These are phyloP conservation scores for Tipula confusa DNA, from an alignment of 2,888 invertebrate species.

Conservation along the genomic window DNA sequence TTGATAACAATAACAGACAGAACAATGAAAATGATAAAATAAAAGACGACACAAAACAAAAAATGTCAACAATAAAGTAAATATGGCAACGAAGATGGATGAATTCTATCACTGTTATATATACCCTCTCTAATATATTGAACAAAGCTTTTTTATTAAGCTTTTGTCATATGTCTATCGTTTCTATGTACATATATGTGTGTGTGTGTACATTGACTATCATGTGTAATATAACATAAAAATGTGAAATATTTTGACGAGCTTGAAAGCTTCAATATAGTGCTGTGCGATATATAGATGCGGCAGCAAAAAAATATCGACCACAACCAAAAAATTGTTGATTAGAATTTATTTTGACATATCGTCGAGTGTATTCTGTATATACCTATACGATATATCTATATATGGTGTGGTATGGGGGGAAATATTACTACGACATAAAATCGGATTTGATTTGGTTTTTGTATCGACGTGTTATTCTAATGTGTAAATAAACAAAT, in stretches of 20 bases:
- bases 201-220: background rate
- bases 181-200: background rate
- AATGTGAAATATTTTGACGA: background rate
- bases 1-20: slow-evolving; percentile 3
- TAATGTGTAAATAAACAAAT: background rate
- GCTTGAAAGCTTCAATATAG: background rate
- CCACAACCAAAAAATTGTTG: background rate
- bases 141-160: slow-evolving; percentile 17
- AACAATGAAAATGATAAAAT: slow-evolving; percentile 20
- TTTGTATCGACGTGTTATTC: background rate
- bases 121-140: background rate
- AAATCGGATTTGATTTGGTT: background rate
- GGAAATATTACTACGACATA: background rate
- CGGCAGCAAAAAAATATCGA: background rate
- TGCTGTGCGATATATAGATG: background rate
- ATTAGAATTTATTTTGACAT: background rate
- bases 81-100: slow-evolving; percentile 25
- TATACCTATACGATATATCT: background rate
- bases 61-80: background rate
- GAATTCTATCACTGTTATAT: background rate
- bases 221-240: background rate
- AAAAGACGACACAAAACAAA: background rate
- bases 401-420: background rate
- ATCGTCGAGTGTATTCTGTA: background rate
- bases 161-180: slow-evolving; percentile 12